Evolutionary conservation across 1,140 invertebrate genomes (phyloP), one percentile per base, ranked within the genome.

Genomic region (Eumaeus atala): DNA sequence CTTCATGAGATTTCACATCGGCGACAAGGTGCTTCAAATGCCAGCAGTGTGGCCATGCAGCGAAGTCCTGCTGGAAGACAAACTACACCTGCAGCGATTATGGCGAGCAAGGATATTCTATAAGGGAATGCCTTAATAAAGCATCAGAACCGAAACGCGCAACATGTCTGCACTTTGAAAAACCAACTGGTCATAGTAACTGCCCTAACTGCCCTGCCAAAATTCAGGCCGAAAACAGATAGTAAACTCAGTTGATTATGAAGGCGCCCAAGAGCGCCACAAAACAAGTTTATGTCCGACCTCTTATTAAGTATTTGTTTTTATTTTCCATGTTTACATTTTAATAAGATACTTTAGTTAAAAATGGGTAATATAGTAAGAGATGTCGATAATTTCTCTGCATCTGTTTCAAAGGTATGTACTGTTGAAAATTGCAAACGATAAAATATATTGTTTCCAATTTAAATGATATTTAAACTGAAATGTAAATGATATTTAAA

Each of bases 141-240:
- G 33, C 42, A 21, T 16, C 28, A 4, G 44, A 35, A 36, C 40
- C 40, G 36, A 48, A 54, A 35, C 48, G 44, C 16, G 53, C 40
- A 28, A 37, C 53, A 21, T 54, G 42, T 9, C 14, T 54, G 34
- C 53, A 54, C 35, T 54, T 48, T 18, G 48, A 54, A 36, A 54
- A 54, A 34, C 42, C 42, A 9, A 33, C 21, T 33, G 36, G 12
- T 5, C 53, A 54, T 28, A 54, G 21, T n/a, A n/a, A 6, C 6
- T 28, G 2, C 21, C 2, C 21, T 28, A 6, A 28, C 2, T 28
- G 21, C 21, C 21, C 21, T 28, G 21, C 21, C 6, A 28, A 28
- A 28, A 28, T 2, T 48, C 53, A 36, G 53, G 53, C 11, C 9
- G 33, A 48, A 48, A 38, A 28, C 2, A 35, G 44, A 36, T 48